phyloP scores from a whole-genome alignment of 2,113 vertebrate species.

The Emydocephalus ijimae region DNA sequence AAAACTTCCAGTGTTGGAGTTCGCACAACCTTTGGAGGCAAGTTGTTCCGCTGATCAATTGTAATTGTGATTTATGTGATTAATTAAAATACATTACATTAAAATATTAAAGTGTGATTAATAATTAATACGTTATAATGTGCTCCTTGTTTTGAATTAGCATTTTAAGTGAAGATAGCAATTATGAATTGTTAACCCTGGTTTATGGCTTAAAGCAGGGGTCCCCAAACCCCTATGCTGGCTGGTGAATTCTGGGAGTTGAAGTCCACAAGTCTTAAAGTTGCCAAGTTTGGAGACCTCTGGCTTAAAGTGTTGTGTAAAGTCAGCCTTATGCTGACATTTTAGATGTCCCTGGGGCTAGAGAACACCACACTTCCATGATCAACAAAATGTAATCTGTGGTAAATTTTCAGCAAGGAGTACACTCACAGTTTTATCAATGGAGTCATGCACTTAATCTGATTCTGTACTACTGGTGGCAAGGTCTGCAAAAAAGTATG shows the following conservation, averaged over 20 bases:
- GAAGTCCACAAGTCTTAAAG: too few relatives aligned
- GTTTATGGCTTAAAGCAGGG: background rate
- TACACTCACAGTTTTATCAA: background rate
- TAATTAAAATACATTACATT: background rate
- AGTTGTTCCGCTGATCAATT: background rate
- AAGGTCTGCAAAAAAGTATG: background rate
- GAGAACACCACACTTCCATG: background rate
- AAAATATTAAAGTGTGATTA: background rate
- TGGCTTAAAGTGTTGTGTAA: background rate
- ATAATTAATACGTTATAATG: background rate
- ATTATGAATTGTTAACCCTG: background rate
- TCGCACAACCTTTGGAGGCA: background rate
- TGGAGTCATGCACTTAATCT: background rate
- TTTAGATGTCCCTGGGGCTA: background rate
- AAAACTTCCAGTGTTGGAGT: background rate
- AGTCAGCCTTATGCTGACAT: background rate
- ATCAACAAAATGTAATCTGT: background rate
- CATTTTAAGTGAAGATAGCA: background rate
- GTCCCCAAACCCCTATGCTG: too few relatives aligned
- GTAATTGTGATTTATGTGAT: background rate
- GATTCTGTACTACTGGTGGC: background rate
- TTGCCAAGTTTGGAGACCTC: too few relatives aligned
- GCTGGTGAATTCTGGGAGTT: too few relatives aligned
- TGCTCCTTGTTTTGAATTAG: background rate
- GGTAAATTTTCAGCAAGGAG: background rate